Evolutionary conservation across 2,888 invertebrate genomes (phyloP).

Genomic region (Pyrrhosoma nymphula): DNA sequence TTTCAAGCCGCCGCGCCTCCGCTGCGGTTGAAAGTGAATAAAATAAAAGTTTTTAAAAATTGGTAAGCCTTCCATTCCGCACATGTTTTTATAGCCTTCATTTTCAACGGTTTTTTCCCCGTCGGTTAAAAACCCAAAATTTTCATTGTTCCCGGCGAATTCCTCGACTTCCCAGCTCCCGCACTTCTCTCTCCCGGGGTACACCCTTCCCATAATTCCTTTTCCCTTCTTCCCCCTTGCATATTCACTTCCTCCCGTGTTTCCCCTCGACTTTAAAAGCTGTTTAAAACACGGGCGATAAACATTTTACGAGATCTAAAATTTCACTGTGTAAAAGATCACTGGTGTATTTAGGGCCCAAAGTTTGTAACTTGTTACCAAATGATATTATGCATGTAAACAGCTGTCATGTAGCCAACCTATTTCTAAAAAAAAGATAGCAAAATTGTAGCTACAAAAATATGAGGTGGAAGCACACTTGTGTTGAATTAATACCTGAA

Average conservation of each 20-base stretch:
- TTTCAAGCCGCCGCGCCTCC: not conserved
- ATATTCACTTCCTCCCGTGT: not conserved
- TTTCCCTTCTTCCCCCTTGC: not conserved
- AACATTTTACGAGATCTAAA: too few relatives aligned
- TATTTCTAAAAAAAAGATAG: too few relatives aligned
- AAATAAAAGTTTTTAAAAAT: not conserved
- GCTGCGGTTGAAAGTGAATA: not conserved
- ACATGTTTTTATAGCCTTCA: not conserved
- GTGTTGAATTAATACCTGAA: too few relatives aligned
- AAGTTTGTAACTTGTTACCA: too few relatives aligned
- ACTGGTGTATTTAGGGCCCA: too few relatives aligned
- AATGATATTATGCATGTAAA: too few relatives aligned
- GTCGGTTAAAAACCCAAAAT: not conserved
- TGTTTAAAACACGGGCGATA: too few relatives aligned
- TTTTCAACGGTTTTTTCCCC: not conserved
- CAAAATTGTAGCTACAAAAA: too few relatives aligned
- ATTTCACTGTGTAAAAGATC: too few relatives aligned
- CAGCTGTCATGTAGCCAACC: too few relatives aligned
- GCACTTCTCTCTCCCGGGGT: not conserved
- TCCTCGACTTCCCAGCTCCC: not conserved
- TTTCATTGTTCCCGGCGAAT: not conserved
- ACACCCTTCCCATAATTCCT: not conserved
- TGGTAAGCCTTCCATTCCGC: not conserved
- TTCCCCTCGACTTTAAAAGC: too few relatives aligned
- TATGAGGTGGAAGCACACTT: too few relatives aligned